Base-by-base conservation (phyloP, 2,113 vertebrate genomes). In the Grus americana region DNA sequence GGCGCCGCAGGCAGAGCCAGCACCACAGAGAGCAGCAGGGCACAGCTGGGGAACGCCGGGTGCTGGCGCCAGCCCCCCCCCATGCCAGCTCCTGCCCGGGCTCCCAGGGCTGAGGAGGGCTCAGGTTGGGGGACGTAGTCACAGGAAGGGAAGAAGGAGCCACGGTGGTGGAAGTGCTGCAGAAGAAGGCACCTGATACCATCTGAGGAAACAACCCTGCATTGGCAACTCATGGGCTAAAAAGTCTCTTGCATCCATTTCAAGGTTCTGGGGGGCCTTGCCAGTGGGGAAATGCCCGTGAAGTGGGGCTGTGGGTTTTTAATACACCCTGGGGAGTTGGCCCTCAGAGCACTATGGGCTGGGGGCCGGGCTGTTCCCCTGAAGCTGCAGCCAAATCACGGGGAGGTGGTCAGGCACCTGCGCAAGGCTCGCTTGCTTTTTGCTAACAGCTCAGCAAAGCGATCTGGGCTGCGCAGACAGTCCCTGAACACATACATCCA, bases 141-240 rank as follows among this genome's bases (percentile, higher is more conserved):
- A 12, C 34, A 40, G 49, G 40, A 79, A 36, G n/a, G 46, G 15
- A 34, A 71, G 34, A 40, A 88, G 68, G n/a, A 75, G 4, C 18
- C 1, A 1, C 3, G 14, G 13, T 15, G 26, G 42, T 74, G 42
- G 30, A 50, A 42, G 27, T 0, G 18, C 27, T 34, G 52, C 5
- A 19, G 61, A 36, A 67, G 54, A n/a, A 59, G 32, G 55, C 63
- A 42, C 40, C 59, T 6, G 22, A 42, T 34, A 22, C 10, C 46
- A 80, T 10, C 46, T 42, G 55, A 49, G 14, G 66, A 52, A 72
- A 29, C 38, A 88, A 30, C 29, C 47, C 72, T 26, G 42, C 38
- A 26, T 2, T 0, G 0, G 15, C 72, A 76, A 15, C 58, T n/a
- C 8, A 6, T n/a, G 22, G 5, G 18, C 52, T 40, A 9, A 62